These are phyloP conservation scores for Diaprepes abbreviatus DNA, from an alignment of 2,888 invertebrate genomes.

Conservation along the genomic window DNA sequence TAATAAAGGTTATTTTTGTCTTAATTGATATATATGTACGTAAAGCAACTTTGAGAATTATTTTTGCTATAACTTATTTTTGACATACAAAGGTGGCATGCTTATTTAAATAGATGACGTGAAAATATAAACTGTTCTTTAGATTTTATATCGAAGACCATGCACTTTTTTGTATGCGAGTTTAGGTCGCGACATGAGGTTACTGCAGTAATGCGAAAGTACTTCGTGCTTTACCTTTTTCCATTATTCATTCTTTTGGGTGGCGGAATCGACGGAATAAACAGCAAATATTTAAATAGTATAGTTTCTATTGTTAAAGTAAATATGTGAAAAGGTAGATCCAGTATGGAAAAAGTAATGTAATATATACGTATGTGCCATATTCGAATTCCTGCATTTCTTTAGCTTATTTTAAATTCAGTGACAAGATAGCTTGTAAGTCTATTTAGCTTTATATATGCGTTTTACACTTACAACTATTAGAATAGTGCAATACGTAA, in stretches of 20 bases:
- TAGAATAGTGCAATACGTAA: background rate
- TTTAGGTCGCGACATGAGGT: constrained; percentile 27
- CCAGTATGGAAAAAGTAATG: constrained; percentile 17
- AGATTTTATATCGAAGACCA: constrained; percentile 30
- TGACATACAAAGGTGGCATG: no score
- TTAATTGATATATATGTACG: no score
- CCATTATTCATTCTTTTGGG: constrained; percentile 43
- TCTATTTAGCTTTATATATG: no score
- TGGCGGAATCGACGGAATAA: no score
- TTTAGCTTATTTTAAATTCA: background rate
- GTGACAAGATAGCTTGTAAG: background rate
- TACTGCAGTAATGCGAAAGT: constrained; percentile 27
- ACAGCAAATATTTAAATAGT: constrained; percentile 45
- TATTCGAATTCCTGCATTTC: constrained; percentile 35
- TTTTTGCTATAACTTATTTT: no score
- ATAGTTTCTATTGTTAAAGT: no score
- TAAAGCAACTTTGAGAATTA: no score
- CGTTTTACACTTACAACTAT: no score
- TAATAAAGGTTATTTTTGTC: no score
- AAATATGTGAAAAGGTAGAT: constrained; percentile 28
- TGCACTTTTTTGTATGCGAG: constrained; percentile 21
- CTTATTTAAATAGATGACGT: no score
- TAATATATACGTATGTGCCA: constrained; percentile 5
- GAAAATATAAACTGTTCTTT: no score
- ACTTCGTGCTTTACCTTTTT: constrained; percentile 42